Evolutionary conservation across 2,113 vertebrate species (phyloP).

Genomic region (Ailurus styani): DNA sequence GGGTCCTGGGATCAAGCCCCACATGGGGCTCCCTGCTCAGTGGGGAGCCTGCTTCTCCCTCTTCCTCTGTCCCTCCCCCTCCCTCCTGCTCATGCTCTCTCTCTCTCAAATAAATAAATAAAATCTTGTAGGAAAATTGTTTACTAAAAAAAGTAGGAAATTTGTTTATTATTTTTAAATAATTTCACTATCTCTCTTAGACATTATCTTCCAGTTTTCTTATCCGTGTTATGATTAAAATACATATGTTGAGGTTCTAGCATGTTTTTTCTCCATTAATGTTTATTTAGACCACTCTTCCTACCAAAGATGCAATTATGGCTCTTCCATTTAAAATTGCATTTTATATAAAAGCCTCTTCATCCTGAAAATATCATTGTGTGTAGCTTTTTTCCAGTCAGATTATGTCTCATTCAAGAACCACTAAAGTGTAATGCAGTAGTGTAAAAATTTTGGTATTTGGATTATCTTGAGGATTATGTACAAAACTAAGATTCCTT

Average conservation of each 20-base stretch:
- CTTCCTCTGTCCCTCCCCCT: too few relatives aligned
- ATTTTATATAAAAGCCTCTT: conserved; percentile 71
- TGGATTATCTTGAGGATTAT: conserved; percentile 26
- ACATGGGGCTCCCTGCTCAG: too few relatives aligned
- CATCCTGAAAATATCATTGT: conserved; percentile 71
- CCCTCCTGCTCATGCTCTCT: too few relatives aligned
- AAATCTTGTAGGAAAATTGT: conserved; percentile 22
- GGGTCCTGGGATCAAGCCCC: too few relatives aligned
- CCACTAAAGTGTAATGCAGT: conserved; percentile 55
- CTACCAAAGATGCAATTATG: conserved; percentile 77
- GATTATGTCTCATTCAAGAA: conserved; percentile 62
- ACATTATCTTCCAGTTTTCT: conserved; percentile 68
- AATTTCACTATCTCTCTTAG: conserved; percentile 51
- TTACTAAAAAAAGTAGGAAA: conserved; percentile 18
- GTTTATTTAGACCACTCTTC: conserved; percentile 73
- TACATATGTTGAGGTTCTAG: conserved; percentile 70
- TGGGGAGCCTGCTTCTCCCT: too few relatives aligned
- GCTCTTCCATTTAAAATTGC: conserved; percentile 77
- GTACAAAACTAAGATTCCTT: conserved; percentile 11
- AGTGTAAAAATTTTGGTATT: conserved; percentile 39
- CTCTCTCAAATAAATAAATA: too few relatives aligned
- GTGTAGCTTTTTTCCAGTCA: conserved; percentile 60
- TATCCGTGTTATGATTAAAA: conserved; percentile 70
- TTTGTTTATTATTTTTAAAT: conserved; percentile 47
- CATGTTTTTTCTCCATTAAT: conserved; percentile 74